Conservation (phyloP, 1,140 invertebrate species). For the Marisa cornuarietis region DNA sequence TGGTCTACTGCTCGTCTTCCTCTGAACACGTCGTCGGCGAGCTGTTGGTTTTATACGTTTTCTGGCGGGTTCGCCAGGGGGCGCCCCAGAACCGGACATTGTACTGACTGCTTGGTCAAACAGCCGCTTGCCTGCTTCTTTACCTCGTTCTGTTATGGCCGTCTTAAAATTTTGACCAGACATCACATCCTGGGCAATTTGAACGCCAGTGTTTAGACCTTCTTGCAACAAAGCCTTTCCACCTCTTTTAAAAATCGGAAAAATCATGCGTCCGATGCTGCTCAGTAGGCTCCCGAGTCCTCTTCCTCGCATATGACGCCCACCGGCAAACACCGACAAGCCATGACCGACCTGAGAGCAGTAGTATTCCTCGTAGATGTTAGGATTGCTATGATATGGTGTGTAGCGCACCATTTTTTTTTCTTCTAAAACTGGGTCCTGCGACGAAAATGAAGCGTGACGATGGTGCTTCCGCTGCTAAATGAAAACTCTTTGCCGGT, state of each 20-base stretch:
- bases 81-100: background rate
- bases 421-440: background rate
- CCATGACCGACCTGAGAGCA: slow-evolving; percentile 1
- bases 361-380: background rate
- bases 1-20: background rate
- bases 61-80: slow-evolving; percentile 7
- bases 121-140: background rate
- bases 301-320: background rate
- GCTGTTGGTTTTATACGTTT: slow-evolving; percentile 9
- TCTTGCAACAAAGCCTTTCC: slow-evolving; percentile 4
- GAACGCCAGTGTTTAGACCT: background rate
- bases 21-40: background rate
- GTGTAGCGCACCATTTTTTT: background rate
- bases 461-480: background rate
- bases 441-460: slow-evolving; percentile 12
- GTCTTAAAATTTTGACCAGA: slow-evolving; percentile 11
- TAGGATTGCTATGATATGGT: background rate
- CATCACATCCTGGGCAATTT: slow-evolving; percentile 8
- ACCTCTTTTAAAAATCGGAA: background rate
- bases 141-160: background rate
- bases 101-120: background rate
- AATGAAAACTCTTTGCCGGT: slow-evolving; percentile 12
- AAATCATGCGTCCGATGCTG: background rate
- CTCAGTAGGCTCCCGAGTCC: slow-evolving; percentile 1
- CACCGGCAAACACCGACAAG: slow-evolving; percentile 4